These are phyloP conservation scores for Leptodactylus fallax DNA, from an alignment of 2,797 vertebrate genomes.

Conservation along the genomic window DNA sequence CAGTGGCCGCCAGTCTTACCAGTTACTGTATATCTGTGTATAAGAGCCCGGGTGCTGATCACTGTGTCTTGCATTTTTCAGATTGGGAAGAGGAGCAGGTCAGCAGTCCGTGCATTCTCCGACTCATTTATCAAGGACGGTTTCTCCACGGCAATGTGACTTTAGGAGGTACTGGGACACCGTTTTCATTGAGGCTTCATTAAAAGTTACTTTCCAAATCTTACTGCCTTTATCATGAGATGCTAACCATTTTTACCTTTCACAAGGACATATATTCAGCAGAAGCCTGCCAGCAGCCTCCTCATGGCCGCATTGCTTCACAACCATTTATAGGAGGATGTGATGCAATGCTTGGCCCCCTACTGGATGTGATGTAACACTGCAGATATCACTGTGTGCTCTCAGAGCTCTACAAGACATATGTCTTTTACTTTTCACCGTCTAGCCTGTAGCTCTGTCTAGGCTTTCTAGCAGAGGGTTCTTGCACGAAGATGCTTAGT, in stretches of 20 bases:
- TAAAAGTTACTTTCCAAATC: background rate
- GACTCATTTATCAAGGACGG: constrained; percentile 98
- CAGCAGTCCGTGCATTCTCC: constrained; percentile 96
- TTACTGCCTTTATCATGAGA: background rate
- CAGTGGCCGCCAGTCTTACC: background rate
- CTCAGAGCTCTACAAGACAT: background rate
- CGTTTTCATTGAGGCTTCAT: constrained; percentile 17
- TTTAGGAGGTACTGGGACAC: constrained; percentile 86
- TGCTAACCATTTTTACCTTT: no score
- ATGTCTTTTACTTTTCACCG: background rate
- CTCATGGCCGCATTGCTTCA: background rate
- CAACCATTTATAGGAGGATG: background rate
- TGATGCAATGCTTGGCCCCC: constrained; percentile 15
- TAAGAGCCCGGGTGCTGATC: constrained; percentile 27
- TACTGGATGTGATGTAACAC: background rate
- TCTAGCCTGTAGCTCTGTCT: background rate
- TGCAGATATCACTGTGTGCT: background rate
- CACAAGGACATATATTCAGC: background rate
- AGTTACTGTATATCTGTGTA: background rate
- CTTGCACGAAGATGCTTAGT: background rate
- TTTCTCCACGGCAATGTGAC: constrained; percentile 99
- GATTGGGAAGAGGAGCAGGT: constrained; percentile 98
- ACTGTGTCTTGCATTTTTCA: constrained; percentile 71
- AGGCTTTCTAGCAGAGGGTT: background rate
- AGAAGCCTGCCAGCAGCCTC: background rate